Evolutionary conservation across 2,888 invertebrate genomes (phyloP), one percentile per base, ranked within the genome.

Genomic region (Zelleria hepariella): DNA sequence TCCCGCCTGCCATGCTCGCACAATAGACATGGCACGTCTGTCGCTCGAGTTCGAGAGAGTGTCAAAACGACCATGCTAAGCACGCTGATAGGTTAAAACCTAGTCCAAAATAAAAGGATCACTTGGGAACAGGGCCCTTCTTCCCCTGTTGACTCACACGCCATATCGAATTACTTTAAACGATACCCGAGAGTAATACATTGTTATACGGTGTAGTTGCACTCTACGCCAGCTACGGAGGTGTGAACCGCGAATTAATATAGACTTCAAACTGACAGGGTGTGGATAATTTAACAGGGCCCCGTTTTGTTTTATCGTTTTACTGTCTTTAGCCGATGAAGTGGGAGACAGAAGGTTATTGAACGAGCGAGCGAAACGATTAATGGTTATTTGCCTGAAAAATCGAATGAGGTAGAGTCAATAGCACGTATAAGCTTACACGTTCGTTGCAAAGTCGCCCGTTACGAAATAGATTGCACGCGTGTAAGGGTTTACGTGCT

Each of bases 101-200:
- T n/a, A n/a, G n/a, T n/a, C n/a, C n/a, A n/a, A n/a, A n/a, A n/a
- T n/a, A 20, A 51, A 51, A 21, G 27, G 18, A 10, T 32, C 55
- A 32, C 2, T 18, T n/a, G 10, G 27, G 55, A 55, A 55, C 32
- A 18, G 20, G 6, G 24, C 53, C 5, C 32, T 21, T 32, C 32
- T 18, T 10, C 27, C 55, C 55, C 55, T 55, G 55, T 55, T 55
- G 55, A 55, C 55, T 55, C 55, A 55, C 55, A 55, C 55, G 55
- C 55, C 32, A 32, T 55, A 21, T 27, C 55, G 55, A 55, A 55
- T 55, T 55, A 55, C 55, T 55, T 32, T 55, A 21, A 55, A 55
- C 27, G 55, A 27, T 32, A 27, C 27, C 27, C 18, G 42, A 54
- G 18, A 25, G 18, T 54, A 20, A 51, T 21, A 51, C 51, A 20